Conservation (phyloP, 2,113 vertebrate species). For the Malurus melanocephalus region DNA sequence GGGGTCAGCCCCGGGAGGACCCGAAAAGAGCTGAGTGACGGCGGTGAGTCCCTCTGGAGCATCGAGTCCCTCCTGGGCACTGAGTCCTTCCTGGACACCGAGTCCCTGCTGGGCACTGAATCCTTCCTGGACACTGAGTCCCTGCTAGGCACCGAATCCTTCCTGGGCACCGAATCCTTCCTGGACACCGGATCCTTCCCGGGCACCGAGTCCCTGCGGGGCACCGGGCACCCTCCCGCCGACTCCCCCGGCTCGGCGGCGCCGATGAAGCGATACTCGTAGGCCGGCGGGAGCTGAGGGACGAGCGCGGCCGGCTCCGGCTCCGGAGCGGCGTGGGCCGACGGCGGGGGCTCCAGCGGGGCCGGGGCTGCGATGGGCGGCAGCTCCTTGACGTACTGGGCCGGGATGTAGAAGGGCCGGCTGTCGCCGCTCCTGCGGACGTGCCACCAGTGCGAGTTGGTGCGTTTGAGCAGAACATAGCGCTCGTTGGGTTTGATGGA, state of each 20-base stretch:
- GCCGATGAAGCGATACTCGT: conserved; percentile 67
- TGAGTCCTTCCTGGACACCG: accelerated
- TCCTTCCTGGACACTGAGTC: neutral
- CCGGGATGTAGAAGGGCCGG: too few relatives aligned
- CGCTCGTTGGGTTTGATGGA: too few relatives aligned
- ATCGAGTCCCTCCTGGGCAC: neutral
- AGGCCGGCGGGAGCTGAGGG: neutral
- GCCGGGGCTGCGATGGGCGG: too few relatives aligned
- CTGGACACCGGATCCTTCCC: neutral
- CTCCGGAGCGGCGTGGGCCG: too few relatives aligned
- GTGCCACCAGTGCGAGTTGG: too few relatives aligned
- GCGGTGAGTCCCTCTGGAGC: neutral
- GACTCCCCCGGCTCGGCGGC: neutral
- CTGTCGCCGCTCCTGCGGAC: too few relatives aligned
- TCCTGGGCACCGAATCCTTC: accelerated
- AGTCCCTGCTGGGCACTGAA: neutral
- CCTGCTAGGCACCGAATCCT: neutral
- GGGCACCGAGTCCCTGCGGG: neutral
- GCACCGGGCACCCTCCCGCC: neutral
- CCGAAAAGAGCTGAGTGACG: conserved; percentile 33
- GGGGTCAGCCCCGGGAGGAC: neutral
- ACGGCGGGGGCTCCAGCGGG: too few relatives aligned
- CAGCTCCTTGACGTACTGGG: too few relatives aligned
- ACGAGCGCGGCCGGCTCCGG: neutral
- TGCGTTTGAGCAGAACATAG: too few relatives aligned